Conservation (phyloP, 2,113 vertebrate species). For the Zosterops lateralis region DNA sequence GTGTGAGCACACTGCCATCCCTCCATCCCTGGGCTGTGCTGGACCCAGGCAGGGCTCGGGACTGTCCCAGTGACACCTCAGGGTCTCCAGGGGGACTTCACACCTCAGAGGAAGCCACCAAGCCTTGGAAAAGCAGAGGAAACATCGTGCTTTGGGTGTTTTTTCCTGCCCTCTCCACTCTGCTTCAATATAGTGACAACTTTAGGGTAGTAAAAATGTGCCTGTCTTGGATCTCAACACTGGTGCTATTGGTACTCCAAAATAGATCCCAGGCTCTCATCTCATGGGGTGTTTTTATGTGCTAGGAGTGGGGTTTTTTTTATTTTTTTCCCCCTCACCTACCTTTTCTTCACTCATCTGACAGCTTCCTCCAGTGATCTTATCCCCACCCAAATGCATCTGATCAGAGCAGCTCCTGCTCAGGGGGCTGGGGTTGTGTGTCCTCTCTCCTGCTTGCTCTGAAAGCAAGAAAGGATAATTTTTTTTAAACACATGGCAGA, state of each 20-base stretch:
- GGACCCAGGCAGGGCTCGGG: not conserved
- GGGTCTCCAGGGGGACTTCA: not conserved
- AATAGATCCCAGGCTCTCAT: not conserved
- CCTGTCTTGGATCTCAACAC: not conserved
- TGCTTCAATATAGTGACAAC: not conserved
- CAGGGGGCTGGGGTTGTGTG: not conserved
- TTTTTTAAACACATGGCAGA: not conserved
- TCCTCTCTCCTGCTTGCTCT: not conserved
- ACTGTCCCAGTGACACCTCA: not conserved
- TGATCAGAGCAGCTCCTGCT: not conserved
- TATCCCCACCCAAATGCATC: not conserved
- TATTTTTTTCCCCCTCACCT: not conserved
- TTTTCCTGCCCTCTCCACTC: not conserved
- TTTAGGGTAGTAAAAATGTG: not conserved
- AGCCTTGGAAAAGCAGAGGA: not conserved
- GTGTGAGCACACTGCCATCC: not conserved
- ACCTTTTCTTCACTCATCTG: not conserved
- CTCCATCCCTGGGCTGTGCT: not conserved
- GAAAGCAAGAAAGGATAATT: not conserved
- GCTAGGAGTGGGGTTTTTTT: not conserved
- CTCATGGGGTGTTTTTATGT: not conserved
- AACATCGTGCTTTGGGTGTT: fast-evolving
- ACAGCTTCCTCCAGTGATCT: not conserved
- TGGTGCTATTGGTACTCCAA: not conserved
- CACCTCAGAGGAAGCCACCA: not conserved